Percentiles rank a stretch among this genome's conserved stretches.
These are phyloP conservation scores for Drosophila merina DNA, from an alignment of 2,888 invertebrate species.

Conservation along the genomic window DNA sequence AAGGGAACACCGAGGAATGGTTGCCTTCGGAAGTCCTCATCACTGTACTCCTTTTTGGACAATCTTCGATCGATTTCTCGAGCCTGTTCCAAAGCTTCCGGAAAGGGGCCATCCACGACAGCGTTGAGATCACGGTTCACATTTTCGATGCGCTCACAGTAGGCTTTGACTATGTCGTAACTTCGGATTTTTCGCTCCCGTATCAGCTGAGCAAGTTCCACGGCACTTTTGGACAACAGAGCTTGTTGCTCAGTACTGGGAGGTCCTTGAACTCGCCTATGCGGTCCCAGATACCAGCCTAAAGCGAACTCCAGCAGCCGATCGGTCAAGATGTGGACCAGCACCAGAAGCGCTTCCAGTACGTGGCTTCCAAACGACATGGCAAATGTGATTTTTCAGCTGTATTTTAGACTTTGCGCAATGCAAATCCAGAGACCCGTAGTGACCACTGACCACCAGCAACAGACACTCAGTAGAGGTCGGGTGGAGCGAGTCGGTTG, in stretches of 20 bases:
- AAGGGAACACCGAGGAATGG: slow-evolving; percentile 96
- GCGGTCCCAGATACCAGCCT: slow-evolving; percentile 80
- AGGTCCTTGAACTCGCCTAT: slow-evolving; percentile 70
- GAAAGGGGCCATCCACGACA: slow-evolving; percentile 91
- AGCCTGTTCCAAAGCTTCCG: slow-evolving; percentile 91
- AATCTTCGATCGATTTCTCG: slow-evolving; percentile 89
- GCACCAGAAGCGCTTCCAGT: slow-evolving; percentile 64
- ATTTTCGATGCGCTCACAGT: slow-evolving; percentile 90
- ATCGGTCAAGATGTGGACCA: slow-evolving; percentile 77
- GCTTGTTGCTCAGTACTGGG: slow-evolving; percentile 63
- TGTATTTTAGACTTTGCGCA: slow-evolving; percentile 42
- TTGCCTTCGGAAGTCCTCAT: slow-evolving; percentile 87
- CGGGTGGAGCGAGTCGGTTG: slow-evolving; percentile 12
- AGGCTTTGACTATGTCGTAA: slow-evolving; percentile 89
- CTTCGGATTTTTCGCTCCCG: slow-evolving; percentile 87
- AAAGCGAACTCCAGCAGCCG: slow-evolving; percentile 74
- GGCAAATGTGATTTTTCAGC: slow-evolving; percentile 12
- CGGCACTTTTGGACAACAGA: slow-evolving; percentile 87
- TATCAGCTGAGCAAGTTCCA: slow-evolving; percentile 88
- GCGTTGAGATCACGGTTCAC: slow-evolving; percentile 91
- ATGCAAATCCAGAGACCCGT: slow-evolving; percentile 19
- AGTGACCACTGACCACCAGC: not conserved
- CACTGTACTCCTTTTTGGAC: slow-evolving; percentile 85
- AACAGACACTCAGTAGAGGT: not conserved
- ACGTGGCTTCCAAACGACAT: slow-evolving; percentile 69